Evolutionary conservation across 2,888 invertebrate genomes (phyloP).

Genomic region (Epirrhoe alternata): DNA sequence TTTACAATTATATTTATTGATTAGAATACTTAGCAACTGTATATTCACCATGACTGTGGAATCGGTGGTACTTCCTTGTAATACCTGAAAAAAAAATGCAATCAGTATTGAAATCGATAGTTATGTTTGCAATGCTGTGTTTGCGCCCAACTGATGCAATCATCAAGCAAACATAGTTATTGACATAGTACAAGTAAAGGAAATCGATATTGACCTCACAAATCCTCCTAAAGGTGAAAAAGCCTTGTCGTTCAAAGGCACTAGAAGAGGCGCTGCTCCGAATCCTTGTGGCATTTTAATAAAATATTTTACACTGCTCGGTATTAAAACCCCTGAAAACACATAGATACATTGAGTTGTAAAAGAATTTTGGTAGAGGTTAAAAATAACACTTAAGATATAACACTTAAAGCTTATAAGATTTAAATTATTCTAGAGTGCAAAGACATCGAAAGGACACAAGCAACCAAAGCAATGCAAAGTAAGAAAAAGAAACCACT

Average conservation of each 20-base stretch:
- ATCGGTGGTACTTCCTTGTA: constrained; percentile 80
- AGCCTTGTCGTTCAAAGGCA: constrained; percentile 72
- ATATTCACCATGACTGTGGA: constrained; percentile 65
- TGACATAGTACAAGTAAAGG: background rate
- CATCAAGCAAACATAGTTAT: constrained; percentile 5
- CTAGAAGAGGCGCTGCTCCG: constrained; percentile 58
- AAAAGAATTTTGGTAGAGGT: background rate
- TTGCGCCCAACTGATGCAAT: constrained; percentile 6
- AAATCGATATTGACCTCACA: constrained; percentile 61
- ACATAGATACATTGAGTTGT: background rate
- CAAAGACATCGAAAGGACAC: background rate
- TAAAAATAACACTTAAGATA: no score
- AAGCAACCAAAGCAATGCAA: no score
- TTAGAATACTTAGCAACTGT: background rate
- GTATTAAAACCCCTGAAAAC: constrained; percentile 69
- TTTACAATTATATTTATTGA: background rate
- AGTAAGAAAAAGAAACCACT: no score
- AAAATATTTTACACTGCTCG: constrained; percentile 76
- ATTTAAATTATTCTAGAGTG: no score
- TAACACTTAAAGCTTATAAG: no score
- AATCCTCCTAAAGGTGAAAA: constrained; percentile 77
- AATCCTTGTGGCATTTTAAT: constrained; percentile 69
- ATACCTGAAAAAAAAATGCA: constrained; percentile 62
- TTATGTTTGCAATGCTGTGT: background rate
- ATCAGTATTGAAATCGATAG: background rate